Percentiles rank a stretch among this genome's conserved stretches.
Conservation (phyloP, 2,113 vertebrate genomes). For the Grantiella picta region DNA sequence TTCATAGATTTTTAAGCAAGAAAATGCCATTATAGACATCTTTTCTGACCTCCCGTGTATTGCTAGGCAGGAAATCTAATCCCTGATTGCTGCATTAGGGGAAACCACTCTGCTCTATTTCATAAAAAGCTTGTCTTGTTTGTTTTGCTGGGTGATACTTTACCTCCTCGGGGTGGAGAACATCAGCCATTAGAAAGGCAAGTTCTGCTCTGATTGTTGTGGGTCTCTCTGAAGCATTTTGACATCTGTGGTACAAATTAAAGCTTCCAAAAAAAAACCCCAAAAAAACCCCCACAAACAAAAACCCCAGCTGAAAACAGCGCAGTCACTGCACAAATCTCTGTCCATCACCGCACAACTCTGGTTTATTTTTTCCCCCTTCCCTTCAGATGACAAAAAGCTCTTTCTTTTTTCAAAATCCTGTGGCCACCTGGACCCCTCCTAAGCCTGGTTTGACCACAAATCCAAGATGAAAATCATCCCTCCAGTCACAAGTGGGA, state of each 20-base stretch:
- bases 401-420: background rate
- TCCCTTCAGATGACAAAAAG: background rate
- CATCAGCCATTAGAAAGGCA: background rate
- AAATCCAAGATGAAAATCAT: background rate
- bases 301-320: background rate
- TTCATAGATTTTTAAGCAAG: conserved; percentile 39
- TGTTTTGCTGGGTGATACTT: conserved; percentile 8
- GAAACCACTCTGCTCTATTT: background rate
- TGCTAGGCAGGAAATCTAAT: conserved; percentile 28
- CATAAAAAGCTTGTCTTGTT: conserved; percentile 7
- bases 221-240: background rate
- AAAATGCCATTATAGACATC: conserved; percentile 38
- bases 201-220: background rate
- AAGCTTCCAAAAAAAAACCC: background rate
- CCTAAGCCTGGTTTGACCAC: background rate
- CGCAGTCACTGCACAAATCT: background rate
- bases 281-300: too few relatives aligned
- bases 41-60: background rate
- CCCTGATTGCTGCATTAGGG: background rate
- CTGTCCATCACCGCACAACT: background rate
- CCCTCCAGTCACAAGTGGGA: background rate
- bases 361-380: fast-evolving
- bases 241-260: background rate
- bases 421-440: background rate
- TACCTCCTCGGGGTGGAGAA: background rate